Percentiles rank a stretch among this genome's conserved stretches.
These are phyloP conservation scores for Saccopteryx leptura DNA, from an alignment of 2,113 vertebrate genomes.

Conservation along the genomic window DNA sequence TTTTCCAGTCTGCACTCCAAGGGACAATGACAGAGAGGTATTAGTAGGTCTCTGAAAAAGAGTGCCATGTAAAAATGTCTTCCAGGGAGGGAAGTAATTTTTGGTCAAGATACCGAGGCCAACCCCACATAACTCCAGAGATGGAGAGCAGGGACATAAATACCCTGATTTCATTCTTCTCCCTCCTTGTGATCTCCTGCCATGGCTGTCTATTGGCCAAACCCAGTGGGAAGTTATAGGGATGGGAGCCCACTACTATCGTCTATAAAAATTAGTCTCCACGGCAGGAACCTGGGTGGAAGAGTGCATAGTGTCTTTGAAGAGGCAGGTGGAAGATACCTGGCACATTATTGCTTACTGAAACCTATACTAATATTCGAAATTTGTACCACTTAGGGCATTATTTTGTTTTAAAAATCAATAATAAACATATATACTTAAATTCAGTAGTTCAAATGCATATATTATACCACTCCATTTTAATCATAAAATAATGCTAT, in stretches of 20 bases:
- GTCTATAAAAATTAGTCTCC: background rate
- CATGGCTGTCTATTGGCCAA: background rate
- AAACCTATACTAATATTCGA: background rate
- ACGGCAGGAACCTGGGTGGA: background rate
- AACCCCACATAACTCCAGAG: background rate
- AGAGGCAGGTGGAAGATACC: background rate
- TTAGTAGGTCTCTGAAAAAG: background rate
- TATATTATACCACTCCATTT: background rate
- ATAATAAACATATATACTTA: background rate
- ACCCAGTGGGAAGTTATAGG: background rate
- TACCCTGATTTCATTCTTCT: background rate
- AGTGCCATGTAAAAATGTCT: background rate
- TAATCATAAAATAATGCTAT: background rate
- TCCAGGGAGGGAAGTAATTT: background rate
- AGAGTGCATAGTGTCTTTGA: background rate
- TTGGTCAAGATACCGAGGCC: background rate
- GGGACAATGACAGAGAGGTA: background rate
- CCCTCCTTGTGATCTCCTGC: background rate
- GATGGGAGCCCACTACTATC: background rate
- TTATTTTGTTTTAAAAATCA: constrained; percentile 19
- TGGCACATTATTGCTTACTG: background rate
- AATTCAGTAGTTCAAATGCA: background rate
- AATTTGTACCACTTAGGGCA: background rate
- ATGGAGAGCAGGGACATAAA: background rate
- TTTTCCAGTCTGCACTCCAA: background rate